phyloP scores from a whole-genome alignment of 2,888 invertebrate species.

The Tigriopus californicus region DNA sequence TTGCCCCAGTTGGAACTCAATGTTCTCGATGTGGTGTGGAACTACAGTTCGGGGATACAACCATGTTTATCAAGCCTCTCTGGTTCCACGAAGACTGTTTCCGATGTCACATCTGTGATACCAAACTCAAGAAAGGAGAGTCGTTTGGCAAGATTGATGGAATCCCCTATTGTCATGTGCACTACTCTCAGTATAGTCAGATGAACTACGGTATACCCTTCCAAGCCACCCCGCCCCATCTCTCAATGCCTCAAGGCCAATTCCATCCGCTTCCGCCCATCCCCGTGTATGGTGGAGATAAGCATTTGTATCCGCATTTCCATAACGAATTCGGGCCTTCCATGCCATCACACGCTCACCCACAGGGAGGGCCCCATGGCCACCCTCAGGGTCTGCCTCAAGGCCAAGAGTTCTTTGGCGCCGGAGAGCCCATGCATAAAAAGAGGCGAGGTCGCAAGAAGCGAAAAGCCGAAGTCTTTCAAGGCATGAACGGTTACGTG shows the following conservation, averaged over 20 bases:
- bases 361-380: neutral
- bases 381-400: slow-evolving; percentile 18
- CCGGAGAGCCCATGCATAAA: neutral
- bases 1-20: too few relatives aligned
- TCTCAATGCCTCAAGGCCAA: too few relatives aligned
- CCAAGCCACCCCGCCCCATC: too few relatives aligned
- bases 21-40: too few relatives aligned
- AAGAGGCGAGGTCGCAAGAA: slow-evolving; percentile 15
- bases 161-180: slow-evolving; percentile 46
- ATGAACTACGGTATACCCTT: too few relatives aligned
- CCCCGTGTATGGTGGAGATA: neutral
- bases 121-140: slow-evolving; percentile 60
- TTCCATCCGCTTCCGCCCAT: too few relatives aligned
- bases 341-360: neutral
- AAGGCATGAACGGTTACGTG: slow-evolving; percentile 17
- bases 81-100: slow-evolving; percentile 80
- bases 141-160: slow-evolving; percentile 73
- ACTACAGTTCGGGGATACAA: too few relatives aligned
- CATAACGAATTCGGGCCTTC: neutral
- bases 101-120: slow-evolving; percentile 64
- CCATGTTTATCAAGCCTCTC: slow-evolving; percentile 37
- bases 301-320: too few relatives aligned
- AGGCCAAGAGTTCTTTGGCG: neutral
- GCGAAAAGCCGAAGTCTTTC: slow-evolving; percentile 14
- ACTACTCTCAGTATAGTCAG: slow-evolving; percentile 30